phyloP scores from a whole-genome alignment of 2,797 vertebrate species.

The Prionace glauca region DNA sequence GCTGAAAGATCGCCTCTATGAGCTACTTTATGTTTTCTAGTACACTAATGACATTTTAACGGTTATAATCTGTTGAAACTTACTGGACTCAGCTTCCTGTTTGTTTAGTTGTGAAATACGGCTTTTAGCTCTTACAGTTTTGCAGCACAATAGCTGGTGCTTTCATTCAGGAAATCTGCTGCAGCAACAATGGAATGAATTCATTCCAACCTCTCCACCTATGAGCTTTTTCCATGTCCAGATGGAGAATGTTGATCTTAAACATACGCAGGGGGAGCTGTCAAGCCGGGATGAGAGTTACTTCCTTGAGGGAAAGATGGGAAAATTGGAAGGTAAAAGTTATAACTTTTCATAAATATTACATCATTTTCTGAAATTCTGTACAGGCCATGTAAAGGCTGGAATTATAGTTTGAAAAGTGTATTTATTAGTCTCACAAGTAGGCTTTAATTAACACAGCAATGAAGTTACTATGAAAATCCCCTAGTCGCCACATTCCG shows the following conservation, averaged over 20 bases:
- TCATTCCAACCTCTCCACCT: not conserved
- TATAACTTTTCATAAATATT: not conserved
- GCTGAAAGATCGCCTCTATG: too few relatives aligned
- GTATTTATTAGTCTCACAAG: too few relatives aligned
- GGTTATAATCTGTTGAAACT: constrained; percentile 3
- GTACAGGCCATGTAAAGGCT: not conserved
- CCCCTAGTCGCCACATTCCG: too few relatives aligned
- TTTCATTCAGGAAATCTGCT: constrained; percentile 2
- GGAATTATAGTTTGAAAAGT: not conserved
- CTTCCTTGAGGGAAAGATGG: constrained; percentile 26
- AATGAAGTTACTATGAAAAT: too few relatives aligned
- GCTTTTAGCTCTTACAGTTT: not conserved
- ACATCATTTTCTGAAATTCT: not conserved
- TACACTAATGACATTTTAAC: not conserved
- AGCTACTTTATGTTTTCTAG: not conserved
- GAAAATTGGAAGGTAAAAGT: constrained; percentile 8
- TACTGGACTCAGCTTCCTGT: not conserved
- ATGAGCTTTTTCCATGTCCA: not conserved
- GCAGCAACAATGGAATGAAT: constrained; percentile 15
- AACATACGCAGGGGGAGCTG: not conserved
- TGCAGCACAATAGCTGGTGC: constrained; percentile 2
- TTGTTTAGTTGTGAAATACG: not conserved
- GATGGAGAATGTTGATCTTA: not conserved
- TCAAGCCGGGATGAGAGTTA: not conserved
- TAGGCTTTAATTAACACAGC: too few relatives aligned